A percentile compares a stretch with the other conserved stretches of the same genome.
phyloP scores from a whole-genome alignment of 2,888 invertebrate species.

The Lepidonotus clava region DNA sequence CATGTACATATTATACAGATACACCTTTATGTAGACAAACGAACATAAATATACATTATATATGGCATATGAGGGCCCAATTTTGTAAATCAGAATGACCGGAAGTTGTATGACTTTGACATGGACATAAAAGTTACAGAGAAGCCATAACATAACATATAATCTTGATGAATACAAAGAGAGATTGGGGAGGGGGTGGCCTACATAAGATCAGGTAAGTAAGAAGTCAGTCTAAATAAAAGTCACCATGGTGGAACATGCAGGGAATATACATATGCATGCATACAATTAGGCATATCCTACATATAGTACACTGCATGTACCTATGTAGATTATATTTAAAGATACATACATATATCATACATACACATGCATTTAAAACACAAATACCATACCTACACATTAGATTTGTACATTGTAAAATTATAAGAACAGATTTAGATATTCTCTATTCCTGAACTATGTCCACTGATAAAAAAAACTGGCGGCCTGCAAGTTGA shows the following conservation, averaged over 20 bases:
- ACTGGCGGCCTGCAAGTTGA: neutral
- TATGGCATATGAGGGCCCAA: neutral
- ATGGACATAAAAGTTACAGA: neutral
- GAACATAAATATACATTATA: neutral
- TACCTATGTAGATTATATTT: neutral
- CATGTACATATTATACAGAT: neutral
- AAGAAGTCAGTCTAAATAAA: neutral
- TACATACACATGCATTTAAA: neutral
- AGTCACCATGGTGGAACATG: neutral
- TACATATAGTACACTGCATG: neutral
- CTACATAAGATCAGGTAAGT: neutral
- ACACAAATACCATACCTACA: neutral
- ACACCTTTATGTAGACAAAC: neutral
- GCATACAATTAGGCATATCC: neutral
- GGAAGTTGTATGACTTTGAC: neutral
- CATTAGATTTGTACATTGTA: neutral
- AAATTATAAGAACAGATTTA: neutral
- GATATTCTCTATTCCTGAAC: neutral
- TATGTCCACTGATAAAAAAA: neutral
- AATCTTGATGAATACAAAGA: neutral
- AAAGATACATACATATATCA: neutral
- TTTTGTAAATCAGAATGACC: neutral
- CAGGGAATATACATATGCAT: neutral
- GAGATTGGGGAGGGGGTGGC: neutral
- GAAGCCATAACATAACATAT: neutral